These are phyloP conservation scores for Microchrysa polita DNA, from an alignment of 2,888 invertebrate species.

Conservation along the genomic window DNA sequence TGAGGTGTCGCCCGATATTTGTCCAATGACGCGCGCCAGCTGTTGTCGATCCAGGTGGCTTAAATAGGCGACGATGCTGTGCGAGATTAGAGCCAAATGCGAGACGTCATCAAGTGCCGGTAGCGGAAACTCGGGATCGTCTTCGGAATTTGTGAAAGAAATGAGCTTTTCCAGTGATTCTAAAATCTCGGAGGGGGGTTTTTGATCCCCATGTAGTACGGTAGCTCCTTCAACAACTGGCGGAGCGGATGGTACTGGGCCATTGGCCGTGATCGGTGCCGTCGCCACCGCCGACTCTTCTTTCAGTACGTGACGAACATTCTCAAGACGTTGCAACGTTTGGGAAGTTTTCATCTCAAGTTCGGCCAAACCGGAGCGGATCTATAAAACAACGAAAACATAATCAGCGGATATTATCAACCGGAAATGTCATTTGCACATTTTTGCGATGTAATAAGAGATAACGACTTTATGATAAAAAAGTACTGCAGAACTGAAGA, in stretches of 20 bases:
- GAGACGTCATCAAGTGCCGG: constrained; percentile 72
- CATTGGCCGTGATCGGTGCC: constrained; percentile 57
- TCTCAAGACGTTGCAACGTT: constrained; percentile 76
- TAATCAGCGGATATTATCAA: background rate
- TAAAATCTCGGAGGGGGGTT: constrained; percentile 66
- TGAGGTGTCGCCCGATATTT: constrained; percentile 85
- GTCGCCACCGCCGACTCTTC: constrained; percentile 57
- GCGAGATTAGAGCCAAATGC: constrained; percentile 79
- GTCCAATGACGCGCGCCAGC: constrained; percentile 80
- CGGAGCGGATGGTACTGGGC: background rate
- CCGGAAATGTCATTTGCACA: constrained; percentile 8
- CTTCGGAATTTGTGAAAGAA: constrained; percentile 70
- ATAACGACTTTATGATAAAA: constrained; percentile 4
- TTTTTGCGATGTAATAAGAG: background rate
- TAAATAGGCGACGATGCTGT: constrained; percentile 86
- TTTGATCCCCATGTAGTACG: constrained; percentile 68
- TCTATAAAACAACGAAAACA: constrained; percentile 59
- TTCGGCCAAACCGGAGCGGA: constrained; percentile 72
- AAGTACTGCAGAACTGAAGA: constrained; percentile 53
- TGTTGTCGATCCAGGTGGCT: constrained; percentile 83
- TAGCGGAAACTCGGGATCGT: constrained; percentile 69
- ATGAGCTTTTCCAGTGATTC: constrained; percentile 72
- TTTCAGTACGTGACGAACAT: constrained; percentile 62
- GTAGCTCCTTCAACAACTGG: constrained; percentile 52
- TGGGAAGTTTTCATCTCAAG: constrained; percentile 79